Evolutionary conservation across 1,140 invertebrate species (phyloP).

Genomic region (Drosophila oshimai): DNA sequence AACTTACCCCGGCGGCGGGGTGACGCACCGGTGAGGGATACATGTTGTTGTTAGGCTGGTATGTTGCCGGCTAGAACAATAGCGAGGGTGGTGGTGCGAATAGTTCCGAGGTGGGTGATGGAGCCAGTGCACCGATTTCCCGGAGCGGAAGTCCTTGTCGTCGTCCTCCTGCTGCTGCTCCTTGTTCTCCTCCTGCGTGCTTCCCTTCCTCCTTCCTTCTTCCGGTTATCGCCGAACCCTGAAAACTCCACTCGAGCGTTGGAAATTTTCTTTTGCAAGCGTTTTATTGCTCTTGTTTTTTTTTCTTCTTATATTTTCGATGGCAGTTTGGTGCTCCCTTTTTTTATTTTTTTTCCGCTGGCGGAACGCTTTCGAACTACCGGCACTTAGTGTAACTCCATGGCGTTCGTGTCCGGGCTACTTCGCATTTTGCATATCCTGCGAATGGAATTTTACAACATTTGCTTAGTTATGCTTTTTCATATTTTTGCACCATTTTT

Average conservation of each 20-base stretch:
- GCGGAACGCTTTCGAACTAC: slow-evolving; percentile 20
- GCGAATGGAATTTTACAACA: slow-evolving; percentile 55
- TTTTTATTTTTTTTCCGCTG: slow-evolving; percentile 8
- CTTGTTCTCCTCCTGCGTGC: background rate
- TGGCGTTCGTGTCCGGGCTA: slow-evolving; percentile 39
- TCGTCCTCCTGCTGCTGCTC: background rate
- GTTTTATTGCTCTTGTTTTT: slow-evolving; percentile 57
- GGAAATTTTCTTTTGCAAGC: slow-evolving; percentile 35
- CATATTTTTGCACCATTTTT: slow-evolving; percentile 82
- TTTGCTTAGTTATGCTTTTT: slow-evolving; percentile 61
- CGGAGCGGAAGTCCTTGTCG: slow-evolving; percentile 33
- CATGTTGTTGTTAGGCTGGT: slow-evolving; percentile 66
- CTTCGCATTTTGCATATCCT: slow-evolving; percentile 57
- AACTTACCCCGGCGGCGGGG: slow-evolving; percentile 82
- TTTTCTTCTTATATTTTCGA: slow-evolving; percentile 24
- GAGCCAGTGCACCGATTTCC: slow-evolving; percentile 23
- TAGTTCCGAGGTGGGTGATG: slow-evolving; percentile 25
- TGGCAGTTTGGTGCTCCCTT: slow-evolving; percentile 15
- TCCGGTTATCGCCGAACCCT: slow-evolving; percentile 30
- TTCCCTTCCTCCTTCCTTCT: background rate
- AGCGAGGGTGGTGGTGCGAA: no score
- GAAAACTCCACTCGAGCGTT: slow-evolving; percentile 5
- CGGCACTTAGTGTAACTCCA: slow-evolving; percentile 42
- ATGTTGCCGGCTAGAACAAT: slow-evolving; percentile 34
- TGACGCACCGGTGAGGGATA: slow-evolving; percentile 82